A percentile compares a stretch with the other conserved stretches of the same genome.
These are phyloP conservation scores for Phylloscopus trochiloides DNA, from an alignment of 2,113 vertebrate species.

Conservation along the genomic window DNA sequence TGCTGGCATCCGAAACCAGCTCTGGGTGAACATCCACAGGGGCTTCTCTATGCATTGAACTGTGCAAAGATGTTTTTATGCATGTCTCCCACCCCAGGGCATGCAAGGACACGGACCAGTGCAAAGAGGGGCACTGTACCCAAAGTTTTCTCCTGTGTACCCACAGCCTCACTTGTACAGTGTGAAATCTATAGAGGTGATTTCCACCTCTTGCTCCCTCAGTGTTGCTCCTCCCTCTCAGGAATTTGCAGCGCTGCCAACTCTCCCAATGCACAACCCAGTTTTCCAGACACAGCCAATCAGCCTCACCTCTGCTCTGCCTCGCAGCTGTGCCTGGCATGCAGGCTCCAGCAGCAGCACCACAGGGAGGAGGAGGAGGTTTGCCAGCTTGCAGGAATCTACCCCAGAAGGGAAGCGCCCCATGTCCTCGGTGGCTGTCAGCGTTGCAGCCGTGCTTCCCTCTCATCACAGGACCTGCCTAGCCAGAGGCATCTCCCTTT, in stretches of 20 bases:
- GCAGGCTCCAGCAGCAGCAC: background rate
- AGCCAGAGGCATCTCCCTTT: constrained; percentile 6
- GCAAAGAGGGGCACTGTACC: background rate
- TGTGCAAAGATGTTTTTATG: background rate
- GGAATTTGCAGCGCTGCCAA: background rate
- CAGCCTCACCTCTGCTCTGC: background rate
- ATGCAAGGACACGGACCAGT: background rate
- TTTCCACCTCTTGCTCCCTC: background rate
- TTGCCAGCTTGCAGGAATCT: background rate
- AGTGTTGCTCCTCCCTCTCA: background rate
- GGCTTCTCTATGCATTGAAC: background rate
- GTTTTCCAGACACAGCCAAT: background rate
- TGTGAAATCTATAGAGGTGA: background rate
- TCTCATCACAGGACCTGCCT: background rate
- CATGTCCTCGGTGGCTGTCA: background rate
- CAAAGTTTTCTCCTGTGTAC: background rate
- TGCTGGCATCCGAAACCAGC: background rate
- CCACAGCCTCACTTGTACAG: background rate
- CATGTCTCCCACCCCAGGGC: background rate
- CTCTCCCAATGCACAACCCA: background rate
- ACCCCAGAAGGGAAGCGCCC: background rate
- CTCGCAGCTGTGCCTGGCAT: background rate
- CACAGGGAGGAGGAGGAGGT: background rate
- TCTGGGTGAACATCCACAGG: background rate
- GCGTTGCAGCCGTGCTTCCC: background rate